Evolutionary conservation across 92 coral and sea anemone genomes (phyloP), one percentile per base, ranked within the genome.

Genomic region (Metridium senile): DNA sequence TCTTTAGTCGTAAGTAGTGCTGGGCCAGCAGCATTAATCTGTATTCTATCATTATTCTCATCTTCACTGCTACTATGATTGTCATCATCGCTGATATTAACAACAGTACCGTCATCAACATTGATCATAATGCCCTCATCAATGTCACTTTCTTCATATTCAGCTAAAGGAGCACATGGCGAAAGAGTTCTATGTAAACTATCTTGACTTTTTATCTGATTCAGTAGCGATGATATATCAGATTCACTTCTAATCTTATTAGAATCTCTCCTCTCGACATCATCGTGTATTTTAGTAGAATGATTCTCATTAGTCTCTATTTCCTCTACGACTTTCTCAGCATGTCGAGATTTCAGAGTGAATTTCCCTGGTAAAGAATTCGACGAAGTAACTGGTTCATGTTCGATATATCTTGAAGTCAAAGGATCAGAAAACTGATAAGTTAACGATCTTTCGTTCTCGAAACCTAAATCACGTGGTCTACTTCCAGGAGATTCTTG

Each of bases 341-440:
- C 30, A 28, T 73, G 57, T 2, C 67, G 78, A 7, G 78, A 58
- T 58, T 73, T 73, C 26, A 73, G 17, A n/a, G 71, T 18, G 4
- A 66, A 47, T 1, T 31, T 72, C 31, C 80, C 69, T 11, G 90
- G 93, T 11, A 82, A 74, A 0, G 97, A 88, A 72, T 82, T 74
- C 1, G 97, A 81, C 4, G 78, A 56, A 6, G 88, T 68, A 7
- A 88, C 74, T 0, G 84, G 71, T 26, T 75, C 83, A 51, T 88
- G 93, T 23, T 75, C 89, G 21, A 27, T 86, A 52, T 54, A 58
- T 51, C 76, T 72, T 19, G 70, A 52, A 21, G 71, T 78, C 17
- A 69, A 78, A 9, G 93, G 97, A 66, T 91, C 93, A 7, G 93
- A 88, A 17, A 74, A 51, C 80, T 79, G 84, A 67, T 79, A 74